phyloP scores from a whole-genome alignment of 2,113 vertebrate genomes.

The Hypomesus transpacificus region DNA sequence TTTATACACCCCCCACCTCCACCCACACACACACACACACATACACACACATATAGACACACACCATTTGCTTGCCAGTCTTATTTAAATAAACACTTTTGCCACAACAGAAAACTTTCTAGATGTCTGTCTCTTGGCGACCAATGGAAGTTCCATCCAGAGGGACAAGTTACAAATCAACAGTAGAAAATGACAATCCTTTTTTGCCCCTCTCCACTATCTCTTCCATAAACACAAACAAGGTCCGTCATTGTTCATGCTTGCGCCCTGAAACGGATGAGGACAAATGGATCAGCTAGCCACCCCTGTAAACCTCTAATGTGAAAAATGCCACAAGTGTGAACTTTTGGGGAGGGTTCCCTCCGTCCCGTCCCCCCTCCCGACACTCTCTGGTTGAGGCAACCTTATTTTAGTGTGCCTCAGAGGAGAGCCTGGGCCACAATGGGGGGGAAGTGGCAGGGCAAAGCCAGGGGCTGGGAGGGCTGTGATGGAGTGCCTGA shows the following conservation, averaged over 20 bases:
- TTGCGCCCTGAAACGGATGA: too few species aligned
- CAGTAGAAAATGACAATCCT: too few species aligned
- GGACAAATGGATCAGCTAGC: not conserved
- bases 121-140: too few species aligned
- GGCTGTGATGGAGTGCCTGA: slow-evolving; percentile 91
- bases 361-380: slow-evolving; percentile 14
- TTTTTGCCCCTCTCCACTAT: too few species aligned
- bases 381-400: slow-evolving; percentile 47
- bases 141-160: too few species aligned
- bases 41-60: slow-evolving; percentile 41
- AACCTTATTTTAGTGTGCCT: slow-evolving; percentile 74
- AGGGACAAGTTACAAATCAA: too few species aligned
- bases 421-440: slow-evolving; percentile 69
- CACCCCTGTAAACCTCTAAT: not conserved
- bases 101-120: too few species aligned
- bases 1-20: slow-evolving; percentile 72
- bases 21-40: slow-evolving; percentile 49
- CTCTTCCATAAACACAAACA: too few species aligned
- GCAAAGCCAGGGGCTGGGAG: slow-evolving; percentile 81
- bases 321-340: slow-evolving; percentile 25
- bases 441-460: slow-evolving; percentile 85
- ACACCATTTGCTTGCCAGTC: slow-evolving; percentile 8
- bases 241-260: too few species aligned
- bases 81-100: slow-evolving; percentile 8
- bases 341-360: slow-evolving; percentile 40